Evolutionary conservation across 2,113 vertebrate genomes (phyloP).

Genomic region (Gobius niger): DNA sequence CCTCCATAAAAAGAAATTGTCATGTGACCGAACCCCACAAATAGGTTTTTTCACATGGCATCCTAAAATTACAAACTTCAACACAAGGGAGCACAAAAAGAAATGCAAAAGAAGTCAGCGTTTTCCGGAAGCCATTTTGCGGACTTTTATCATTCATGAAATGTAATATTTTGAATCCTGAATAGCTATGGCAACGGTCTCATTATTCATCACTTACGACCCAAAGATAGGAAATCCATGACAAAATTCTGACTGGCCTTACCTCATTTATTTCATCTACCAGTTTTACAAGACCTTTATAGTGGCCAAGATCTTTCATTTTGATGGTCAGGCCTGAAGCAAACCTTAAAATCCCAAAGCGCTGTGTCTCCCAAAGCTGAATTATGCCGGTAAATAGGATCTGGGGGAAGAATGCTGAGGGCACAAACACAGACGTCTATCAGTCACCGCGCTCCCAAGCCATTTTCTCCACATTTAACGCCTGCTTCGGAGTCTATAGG

Average conservation of each 20-base stretch:
- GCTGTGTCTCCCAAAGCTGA: slow-evolving; percentile 34
- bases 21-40: too few species aligned
- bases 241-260: background rate
- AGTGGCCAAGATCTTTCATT: background rate
- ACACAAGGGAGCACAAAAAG: too few species aligned
- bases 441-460: slow-evolving; percentile 57
- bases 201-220: too few species aligned
- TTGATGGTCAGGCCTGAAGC: background rate
- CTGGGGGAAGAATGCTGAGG: slow-evolving; percentile 47
- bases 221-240: background rate
- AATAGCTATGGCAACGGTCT: too few species aligned
- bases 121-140: too few species aligned
- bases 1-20: too few species aligned
- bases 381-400: slow-evolving; percentile 53
- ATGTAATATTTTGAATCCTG: too few species aligned
- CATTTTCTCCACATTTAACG: slow-evolving; percentile 67
- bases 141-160: too few species aligned
- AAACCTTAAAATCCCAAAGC: background rate
- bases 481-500: slow-evolving; percentile 59
- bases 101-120: too few species aligned
- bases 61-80: too few species aligned
- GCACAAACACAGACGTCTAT: slow-evolving; percentile 65
- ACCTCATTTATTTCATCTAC: background rate
- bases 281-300: background rate
- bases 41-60: too few species aligned